Conservation (phyloP, 2,888 invertebrate species). For the Oligia fasciuncula region DNA sequence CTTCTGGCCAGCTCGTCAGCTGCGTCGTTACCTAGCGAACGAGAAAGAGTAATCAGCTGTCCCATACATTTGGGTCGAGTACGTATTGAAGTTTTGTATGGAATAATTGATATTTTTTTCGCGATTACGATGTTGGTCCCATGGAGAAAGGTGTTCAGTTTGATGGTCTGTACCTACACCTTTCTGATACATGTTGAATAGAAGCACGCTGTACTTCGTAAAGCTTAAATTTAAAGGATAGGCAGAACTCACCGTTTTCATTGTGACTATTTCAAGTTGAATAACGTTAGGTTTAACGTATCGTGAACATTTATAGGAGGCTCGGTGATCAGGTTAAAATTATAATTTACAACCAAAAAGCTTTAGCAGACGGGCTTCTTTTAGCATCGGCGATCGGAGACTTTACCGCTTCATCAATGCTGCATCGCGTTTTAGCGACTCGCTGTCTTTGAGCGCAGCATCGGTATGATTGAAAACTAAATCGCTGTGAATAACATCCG, state of each 20-base stretch:
- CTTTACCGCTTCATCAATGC: background rate
- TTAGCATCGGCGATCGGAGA: background rate
- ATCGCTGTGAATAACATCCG: background rate
- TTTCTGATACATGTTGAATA: background rate
- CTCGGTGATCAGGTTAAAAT: background rate
- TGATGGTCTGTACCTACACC: background rate
- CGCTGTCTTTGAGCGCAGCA: background rate
- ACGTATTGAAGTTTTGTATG: background rate
- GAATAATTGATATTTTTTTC: no score
- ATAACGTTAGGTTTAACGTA: background rate
- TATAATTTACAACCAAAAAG: background rate
- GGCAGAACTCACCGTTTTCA: constrained; percentile 27
- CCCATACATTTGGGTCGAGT: background rate
- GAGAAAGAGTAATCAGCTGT: background rate
- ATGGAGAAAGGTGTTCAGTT: background rate
- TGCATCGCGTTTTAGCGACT: background rate
- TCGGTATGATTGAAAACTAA: background rate
- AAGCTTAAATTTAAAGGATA: background rate
- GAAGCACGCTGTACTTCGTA: background rate
- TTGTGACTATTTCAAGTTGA: constrained; percentile 15
- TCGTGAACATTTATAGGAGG: constrained; percentile 13
- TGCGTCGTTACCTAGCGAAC: no score
- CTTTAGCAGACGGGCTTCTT: background rate
- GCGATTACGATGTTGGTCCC: background rate
- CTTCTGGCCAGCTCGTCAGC: no score